Evolutionary conservation across 1,140 invertebrate genomes (phyloP).

Genomic region (Teleogryllus occipitalis): DNA sequence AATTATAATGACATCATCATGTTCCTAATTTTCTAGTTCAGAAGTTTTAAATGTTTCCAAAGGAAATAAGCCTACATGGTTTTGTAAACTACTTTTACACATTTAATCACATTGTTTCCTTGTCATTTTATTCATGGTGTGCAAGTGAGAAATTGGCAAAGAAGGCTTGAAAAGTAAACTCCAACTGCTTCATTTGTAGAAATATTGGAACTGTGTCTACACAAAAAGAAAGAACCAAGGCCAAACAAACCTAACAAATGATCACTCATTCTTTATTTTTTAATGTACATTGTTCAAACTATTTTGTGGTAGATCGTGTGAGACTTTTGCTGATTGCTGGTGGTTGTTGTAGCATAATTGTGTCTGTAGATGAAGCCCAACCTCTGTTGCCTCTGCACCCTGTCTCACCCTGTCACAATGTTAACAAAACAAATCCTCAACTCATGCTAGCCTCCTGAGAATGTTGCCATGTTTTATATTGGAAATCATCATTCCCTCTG

Average conservation of each 20-base stretch:
- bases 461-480: neutral
- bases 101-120: neutral
- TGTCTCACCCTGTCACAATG: neutral
- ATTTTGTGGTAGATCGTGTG: conserved; percentile 1
- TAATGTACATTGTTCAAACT: neutral
- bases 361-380: neutral
- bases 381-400: neutral
- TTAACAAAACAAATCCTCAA: neutral
- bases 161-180: neutral
- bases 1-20: neutral
- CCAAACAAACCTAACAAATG: conserved; percentile 4
- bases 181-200: neutral
- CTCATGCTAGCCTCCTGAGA: neutral
- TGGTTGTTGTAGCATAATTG: conserved; percentile 1
- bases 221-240: neutral
- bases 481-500: neutral
- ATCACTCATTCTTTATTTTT: conserved; percentile 2
- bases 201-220: conserved; percentile 1
- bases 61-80: neutral
- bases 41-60: neutral
- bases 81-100: neutral
- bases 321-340: neutral
- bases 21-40: neutral
- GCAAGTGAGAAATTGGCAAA: neutral
- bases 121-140: neutral